A percentile compares a stretch with the other conserved stretches of the same genome.
These are phyloP conservation scores for Cepphus grylle DNA, from an alignment of 2,113 vertebrate species.

Conservation along the genomic window DNA sequence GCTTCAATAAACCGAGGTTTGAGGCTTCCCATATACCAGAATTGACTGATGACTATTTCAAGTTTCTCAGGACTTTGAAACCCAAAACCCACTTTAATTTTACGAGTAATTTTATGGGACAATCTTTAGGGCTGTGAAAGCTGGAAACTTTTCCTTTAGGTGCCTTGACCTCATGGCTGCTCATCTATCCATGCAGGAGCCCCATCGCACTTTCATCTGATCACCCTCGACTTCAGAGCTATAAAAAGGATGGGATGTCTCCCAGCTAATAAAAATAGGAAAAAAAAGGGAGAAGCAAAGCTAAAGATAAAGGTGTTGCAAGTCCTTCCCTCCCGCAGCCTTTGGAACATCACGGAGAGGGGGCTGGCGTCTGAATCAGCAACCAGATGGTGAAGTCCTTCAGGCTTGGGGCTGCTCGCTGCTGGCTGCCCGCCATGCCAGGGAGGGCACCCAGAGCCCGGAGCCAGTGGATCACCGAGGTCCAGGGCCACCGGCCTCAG, in stretches of 20 bases:
- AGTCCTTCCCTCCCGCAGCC: neutral
- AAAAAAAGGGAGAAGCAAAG: neutral
- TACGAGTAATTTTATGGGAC: conserved; percentile 58
- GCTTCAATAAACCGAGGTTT: neutral
- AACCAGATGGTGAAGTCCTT: neutral
- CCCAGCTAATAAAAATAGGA: conserved; percentile 16
- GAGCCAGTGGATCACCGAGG: accelerated
- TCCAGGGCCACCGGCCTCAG: accelerated
- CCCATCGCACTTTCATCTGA: neutral
- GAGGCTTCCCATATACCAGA: neutral
- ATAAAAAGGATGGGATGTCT: conserved; percentile 17
- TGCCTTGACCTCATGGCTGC: conserved; percentile 29
- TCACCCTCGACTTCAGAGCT: neutral
- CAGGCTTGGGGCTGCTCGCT: neutral
- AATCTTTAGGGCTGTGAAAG: neutral
- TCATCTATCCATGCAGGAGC: neutral
- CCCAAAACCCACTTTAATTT: conserved; percentile 29
- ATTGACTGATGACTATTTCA: neutral
- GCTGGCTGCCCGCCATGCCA: neutral
- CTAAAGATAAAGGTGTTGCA: neutral
- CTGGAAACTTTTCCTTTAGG: conserved; percentile 12
- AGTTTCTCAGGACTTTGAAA: conserved; percentile 30
- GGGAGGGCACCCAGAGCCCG: accelerated
- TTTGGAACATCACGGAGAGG: neutral
- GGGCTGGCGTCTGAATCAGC: neutral